Conservation (phyloP, 1,140 invertebrate species). For the Hypsibius dujardini region DNA sequence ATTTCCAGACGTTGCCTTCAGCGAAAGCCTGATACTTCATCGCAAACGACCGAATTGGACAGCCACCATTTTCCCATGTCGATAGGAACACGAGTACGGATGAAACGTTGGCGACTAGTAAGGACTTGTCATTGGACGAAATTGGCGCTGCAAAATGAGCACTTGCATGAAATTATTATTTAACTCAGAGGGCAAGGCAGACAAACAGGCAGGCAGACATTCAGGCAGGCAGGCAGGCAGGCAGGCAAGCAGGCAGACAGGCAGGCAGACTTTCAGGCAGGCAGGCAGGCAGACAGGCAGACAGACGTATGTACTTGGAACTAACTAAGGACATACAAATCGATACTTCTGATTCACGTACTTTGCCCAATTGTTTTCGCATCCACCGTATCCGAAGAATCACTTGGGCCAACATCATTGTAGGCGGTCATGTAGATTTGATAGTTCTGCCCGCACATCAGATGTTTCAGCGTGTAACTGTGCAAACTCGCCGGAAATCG, state of each 20-base stretch:
- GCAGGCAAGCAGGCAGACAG: too few species aligned
- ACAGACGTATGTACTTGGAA: too few species aligned
- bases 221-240: too few species aligned
- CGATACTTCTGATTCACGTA: not conserved
- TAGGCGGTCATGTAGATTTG: not conserved
- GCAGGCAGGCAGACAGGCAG: too few species aligned
- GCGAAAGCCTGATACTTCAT: constrained; percentile 59
- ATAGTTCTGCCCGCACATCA: constrained; percentile 17
- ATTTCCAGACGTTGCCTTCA: not conserved
- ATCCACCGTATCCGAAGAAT: not conserved
- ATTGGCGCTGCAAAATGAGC: constrained; percentile 29
- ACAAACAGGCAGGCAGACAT: too few species aligned
- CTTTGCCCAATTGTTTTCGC: not conserved
- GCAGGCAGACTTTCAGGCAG: too few species aligned
- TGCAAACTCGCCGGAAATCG: constrained; percentile 22
- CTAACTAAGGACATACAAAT: too few species aligned
- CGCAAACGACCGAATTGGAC: constrained; percentile 84
- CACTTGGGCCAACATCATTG: constrained; percentile 9
- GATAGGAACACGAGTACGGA: constrained; percentile 73
- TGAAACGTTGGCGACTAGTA: constrained; percentile 75
- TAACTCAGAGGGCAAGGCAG: too few species aligned
- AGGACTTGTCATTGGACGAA: constrained; percentile 60
- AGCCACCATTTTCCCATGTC: constrained; percentile 82
- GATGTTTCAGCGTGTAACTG: constrained; percentile 27
- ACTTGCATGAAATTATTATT: too few species aligned